Evolutionary conservation across 2,113 vertebrate species (phyloP).

Genomic region (Coryphaenoides rupestris): DNA sequence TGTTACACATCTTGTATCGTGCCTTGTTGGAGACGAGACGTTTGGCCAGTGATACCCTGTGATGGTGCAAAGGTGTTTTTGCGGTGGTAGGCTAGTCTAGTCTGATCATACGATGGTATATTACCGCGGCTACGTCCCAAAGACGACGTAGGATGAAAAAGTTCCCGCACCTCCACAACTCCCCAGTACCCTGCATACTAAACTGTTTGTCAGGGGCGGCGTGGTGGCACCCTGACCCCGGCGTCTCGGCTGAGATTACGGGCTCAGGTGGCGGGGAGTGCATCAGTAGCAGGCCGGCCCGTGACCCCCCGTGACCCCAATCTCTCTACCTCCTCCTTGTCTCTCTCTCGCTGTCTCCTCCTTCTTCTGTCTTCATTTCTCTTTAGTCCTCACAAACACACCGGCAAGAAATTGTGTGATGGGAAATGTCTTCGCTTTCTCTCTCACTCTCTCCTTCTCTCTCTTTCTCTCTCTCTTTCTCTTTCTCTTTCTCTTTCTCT

Average conservation of each 20-base stretch:
- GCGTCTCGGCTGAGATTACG: background rate
- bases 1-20: no score
- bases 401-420: background rate
- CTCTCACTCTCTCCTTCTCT: background rate
- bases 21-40: no score
- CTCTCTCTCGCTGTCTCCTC: background rate
- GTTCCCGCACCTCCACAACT: no score
- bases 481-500: background rate
- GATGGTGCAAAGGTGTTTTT: no score
- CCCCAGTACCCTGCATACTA: no score
- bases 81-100: no score
- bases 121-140: no score
- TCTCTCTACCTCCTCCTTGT: background rate
- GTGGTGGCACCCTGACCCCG: no score
- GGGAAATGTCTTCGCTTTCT: conserved; percentile 4
- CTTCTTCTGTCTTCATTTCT: background rate
- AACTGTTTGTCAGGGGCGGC: no score
- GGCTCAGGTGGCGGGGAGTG: conserved; percentile 24
- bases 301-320: conserved; percentile 6
- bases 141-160: no score
- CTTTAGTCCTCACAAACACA: background rate
- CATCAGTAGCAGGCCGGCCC: conserved; percentile 25
- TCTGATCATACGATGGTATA: no score
- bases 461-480: background rate
- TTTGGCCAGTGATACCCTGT: no score